Evolutionary conservation across 2,888 invertebrate genomes (phyloP).

Genomic region (Malacosoma neustria): DNA sequence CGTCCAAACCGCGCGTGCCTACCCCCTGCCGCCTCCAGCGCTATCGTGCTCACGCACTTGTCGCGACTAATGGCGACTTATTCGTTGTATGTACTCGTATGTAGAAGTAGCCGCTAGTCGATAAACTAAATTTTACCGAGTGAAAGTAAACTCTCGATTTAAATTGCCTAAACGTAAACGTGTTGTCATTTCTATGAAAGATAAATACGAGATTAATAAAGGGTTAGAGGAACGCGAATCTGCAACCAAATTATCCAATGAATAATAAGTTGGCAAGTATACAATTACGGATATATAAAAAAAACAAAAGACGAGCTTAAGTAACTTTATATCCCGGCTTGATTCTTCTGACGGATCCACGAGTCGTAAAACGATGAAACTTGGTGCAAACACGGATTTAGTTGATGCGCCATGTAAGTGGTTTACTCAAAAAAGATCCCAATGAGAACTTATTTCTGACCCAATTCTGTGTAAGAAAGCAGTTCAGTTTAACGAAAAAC

Average conservation of each 20-base stretch:
- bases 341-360: conserved; percentile 13
- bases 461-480: conserved; percentile 9
- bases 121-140: conserved; percentile 10
- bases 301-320: conserved; percentile 10
- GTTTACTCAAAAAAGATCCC: conserved; percentile 14
- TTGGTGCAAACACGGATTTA: conserved; percentile 3
- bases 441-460: conserved; percentile 11
- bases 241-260: conserved; percentile 9
- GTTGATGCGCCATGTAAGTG: conserved; percentile 13
- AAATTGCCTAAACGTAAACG: conserved; percentile 11
- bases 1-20: too few relatives aligned
- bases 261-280: conserved; percentile 11
- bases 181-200: conserved; percentile 11
- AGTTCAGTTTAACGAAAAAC: conserved; percentile 4
- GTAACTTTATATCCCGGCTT: conserved; percentile 11
- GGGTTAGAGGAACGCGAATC: conserved; percentile 7
- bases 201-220: conserved; percentile 11
- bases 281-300: conserved; percentile 12
- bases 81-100: conserved; percentile 2
- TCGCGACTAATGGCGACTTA: not conserved
- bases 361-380: conserved; percentile 14
- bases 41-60: too few relatives aligned
- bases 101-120: conserved; percentile 7
- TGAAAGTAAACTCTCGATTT: conserved; percentile 2
- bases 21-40: too few relatives aligned